Evolutionary conservation across 2,797 vertebrate genomes (phyloP).

Genomic region (Cirrhinus mrigala): DNA sequence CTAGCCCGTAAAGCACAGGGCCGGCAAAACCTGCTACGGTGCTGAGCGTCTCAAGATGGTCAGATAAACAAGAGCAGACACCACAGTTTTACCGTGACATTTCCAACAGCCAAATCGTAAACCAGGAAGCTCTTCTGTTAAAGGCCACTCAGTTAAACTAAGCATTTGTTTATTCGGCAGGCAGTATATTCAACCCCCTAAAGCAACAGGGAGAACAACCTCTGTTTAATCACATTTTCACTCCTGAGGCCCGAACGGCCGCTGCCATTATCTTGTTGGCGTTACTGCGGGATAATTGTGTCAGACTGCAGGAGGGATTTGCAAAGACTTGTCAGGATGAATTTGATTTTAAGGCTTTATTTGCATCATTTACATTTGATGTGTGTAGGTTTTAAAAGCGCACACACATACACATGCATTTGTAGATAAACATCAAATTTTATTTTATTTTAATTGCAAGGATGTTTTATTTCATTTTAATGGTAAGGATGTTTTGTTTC

Average conservation of each 20-base stretch:
- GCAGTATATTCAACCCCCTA: conserved; percentile 54
- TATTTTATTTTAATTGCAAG: background rate
- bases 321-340: conserved; percentile 33
- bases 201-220: conserved; percentile 53
- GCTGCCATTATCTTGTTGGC: conserved; percentile 31
- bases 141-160: conserved; percentile 75
- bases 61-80: conserved; percentile 73
- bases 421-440: conserved; percentile 4
- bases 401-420: conserved; percentile 6
- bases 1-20: conserved; percentile 70
- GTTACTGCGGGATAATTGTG: conserved; percentile 39
- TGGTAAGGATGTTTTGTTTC: background rate
- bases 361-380: conserved; percentile 28
- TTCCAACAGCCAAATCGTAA: conserved; percentile 71
- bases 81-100: conserved; percentile 71
- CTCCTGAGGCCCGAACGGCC: conserved; percentile 22
- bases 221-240: conserved; percentile 40
- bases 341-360: conserved; percentile 43
- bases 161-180: conserved; percentile 70
- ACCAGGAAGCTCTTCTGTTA: conserved; percentile 68
- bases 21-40: conserved; percentile 62
- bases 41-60: conserved; percentile 71
- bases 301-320: conserved; percentile 39
- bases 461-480: background rate
- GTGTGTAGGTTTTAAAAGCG: conserved; percentile 28